Conservation (phyloP, 2,113 vertebrate genomes). For the Notothenia rossii region DNA sequence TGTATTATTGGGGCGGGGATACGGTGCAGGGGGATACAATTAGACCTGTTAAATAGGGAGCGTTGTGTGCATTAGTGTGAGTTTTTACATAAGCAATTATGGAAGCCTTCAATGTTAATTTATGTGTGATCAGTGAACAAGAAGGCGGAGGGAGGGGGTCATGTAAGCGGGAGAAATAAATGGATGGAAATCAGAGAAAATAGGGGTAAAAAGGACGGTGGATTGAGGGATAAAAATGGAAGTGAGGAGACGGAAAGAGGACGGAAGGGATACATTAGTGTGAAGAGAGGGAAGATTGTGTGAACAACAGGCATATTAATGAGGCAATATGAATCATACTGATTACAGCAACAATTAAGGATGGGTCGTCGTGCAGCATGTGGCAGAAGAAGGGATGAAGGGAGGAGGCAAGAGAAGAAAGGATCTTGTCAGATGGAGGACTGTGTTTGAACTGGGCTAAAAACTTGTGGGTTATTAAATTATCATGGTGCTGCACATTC, state of each 20-base stretch:
- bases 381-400: conserved; percentile 58
- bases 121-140: conserved; percentile 82
- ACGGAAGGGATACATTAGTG: conserved; percentile 59
- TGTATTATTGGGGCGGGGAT: conserved; percentile 77
- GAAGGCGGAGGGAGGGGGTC: conserved; percentile 47
- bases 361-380: conserved; percentile 69
- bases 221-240: conserved; percentile 55
- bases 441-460: conserved; percentile 27
- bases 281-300: conserved; percentile 72
- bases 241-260: conserved; percentile 50
- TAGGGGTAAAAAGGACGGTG: conserved; percentile 52
- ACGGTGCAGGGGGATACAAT: conserved; percentile 79
- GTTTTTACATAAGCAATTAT: conserved; percentile 86
- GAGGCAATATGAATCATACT: conserved; percentile 84
- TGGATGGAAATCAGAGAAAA: conserved; percentile 70
- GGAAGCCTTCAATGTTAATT: conserved; percentile 85
- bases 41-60: conserved; percentile 81
- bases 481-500: background rate
- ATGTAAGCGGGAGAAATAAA: conserved; percentile 70
- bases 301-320: conserved; percentile 85
- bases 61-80: conserved; percentile 78
- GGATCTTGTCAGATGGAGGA: conserved; percentile 35
- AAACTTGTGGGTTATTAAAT: conserved; percentile 18
- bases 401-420: conserved; percentile 41
- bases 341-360: conserved; percentile 84